Base-by-base conservation (phyloP, 2,797 vertebrate species). In the Synanceia verrucosa region DNA sequence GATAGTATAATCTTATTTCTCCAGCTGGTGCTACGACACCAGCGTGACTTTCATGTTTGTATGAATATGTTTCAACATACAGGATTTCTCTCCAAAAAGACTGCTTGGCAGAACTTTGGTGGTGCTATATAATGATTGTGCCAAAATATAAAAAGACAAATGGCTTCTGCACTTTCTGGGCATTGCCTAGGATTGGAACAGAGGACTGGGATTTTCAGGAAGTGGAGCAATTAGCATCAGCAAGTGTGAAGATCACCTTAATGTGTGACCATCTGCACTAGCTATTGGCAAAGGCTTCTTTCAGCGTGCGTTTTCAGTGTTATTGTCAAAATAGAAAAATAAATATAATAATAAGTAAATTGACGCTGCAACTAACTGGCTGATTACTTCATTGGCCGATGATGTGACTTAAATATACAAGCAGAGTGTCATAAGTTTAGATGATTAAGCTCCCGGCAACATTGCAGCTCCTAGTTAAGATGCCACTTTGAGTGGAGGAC, bases 1-100 rank as follows among this genome's bases (percentile, higher is more conserved):
- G 89, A 91, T 88, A 86, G 77, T 83, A 76, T 89, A 86, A 90
- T 90, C 89, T 65, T 65, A 62, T 84, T 88, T 85, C 82, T 84
- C 76, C 83, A 88, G 87, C 88, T 88, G 82, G 78, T 81, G 81
- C 81, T 83, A 81, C 78, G 44, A 85, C 47, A 75, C 82, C 84
- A 86, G 75, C 53, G 70, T 77, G 74, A 77, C 70, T 75, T 75
- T 79, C 24, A 16, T 82, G 72, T 84, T 79, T 86, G 70, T 78
- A 81, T 82, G 77, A 86, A 86, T 74, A 71, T 69, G 67, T 76
- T 80, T 74, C 67, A 62, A 76, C 60, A 63, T 70, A 61, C 41
- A 84, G 67, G 65, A 76, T 73, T 81, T 83, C 70, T 84, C 52
- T 88, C 69, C 69, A 68, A 73, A 84, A 69, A 73, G 71, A 73